Percentiles rank a stretch among this genome's conserved stretches.
These are phyloP conservation scores for Pelusios castaneus DNA, from an alignment of 2,113 vertebrate genomes.

Conservation along the genomic window DNA sequence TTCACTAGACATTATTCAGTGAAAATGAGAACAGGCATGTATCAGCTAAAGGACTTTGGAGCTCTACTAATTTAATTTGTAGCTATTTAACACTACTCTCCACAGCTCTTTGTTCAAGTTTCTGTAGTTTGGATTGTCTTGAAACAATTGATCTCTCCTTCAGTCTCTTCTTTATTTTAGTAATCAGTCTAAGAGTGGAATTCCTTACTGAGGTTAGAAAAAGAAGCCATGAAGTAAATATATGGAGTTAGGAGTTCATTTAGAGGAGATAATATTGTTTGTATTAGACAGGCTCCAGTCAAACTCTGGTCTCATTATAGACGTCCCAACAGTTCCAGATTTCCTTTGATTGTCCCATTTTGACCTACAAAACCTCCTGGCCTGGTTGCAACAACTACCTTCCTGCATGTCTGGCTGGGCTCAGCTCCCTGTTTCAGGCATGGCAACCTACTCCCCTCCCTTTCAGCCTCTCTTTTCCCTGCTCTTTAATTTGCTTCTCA, in stretches of 20 bases:
- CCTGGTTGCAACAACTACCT: background rate
- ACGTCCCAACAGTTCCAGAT: background rate
- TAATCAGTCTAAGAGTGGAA: conserved; percentile 59
- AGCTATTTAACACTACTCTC: conserved; percentile 68
- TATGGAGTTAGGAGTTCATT: conserved; percentile 60
- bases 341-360: background rate
- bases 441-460: background rate
- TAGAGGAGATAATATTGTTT: conserved; percentile 68
- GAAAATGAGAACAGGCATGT: conserved; percentile 56
- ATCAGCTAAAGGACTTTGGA: conserved; percentile 63
- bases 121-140: conserved; percentile 49
- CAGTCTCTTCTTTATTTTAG: conserved; percentile 60
- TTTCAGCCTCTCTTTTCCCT: background rate
- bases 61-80: conserved; percentile 67
- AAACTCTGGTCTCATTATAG: conserved; percentile 47
- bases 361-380: too few relatives aligned
- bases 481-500: background rate
- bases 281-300: conserved; percentile 44
- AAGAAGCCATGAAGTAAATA: conserved; percentile 64
- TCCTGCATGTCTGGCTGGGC: background rate
- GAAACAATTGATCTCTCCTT: conserved; percentile 54
- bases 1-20: conserved; percentile 64
- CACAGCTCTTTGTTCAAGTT: conserved; percentile 60
- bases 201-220: conserved; percentile 60
- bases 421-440: background rate